A percentile compares a stretch with the other conserved stretches of the same genome.
Conservation (phyloP, 2,888 invertebrate genomes). For the Hesperia comma region DNA sequence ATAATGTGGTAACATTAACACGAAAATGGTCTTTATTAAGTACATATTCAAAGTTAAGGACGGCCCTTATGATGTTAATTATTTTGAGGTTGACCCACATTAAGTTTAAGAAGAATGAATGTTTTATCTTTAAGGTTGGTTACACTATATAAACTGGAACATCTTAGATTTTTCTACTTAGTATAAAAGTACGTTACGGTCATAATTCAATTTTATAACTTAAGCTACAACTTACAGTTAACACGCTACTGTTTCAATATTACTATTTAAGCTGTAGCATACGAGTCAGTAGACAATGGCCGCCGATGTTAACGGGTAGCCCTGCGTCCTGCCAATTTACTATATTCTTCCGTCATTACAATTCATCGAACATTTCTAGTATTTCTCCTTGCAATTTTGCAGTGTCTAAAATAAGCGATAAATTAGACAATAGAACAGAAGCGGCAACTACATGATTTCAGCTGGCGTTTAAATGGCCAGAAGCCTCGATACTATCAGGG, state of each 20-base stretch:
- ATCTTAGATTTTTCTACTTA: no score
- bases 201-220: background rate
- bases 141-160: no score
- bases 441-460: conserved; percentile 47
- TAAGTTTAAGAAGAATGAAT: background rate
- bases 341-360: conserved; percentile 15
- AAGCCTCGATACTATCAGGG: conserved; percentile 66
- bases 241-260: background rate
- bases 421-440: conserved; percentile 40
- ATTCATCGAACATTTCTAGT: conserved; percentile 5
- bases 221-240: background rate
- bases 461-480: conserved; percentile 58
- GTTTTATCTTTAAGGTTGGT: background rate
- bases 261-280: background rate
- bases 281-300: background rate
- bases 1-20: conserved; percentile 2
- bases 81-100: background rate
- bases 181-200: no score
- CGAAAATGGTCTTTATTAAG: background rate
- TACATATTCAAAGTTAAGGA: conserved; percentile 3
- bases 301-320: background rate
- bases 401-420: conserved; percentile 36
- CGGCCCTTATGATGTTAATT: background rate
- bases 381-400: conserved; percentile 14
- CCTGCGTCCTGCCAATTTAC: conserved; percentile 7